Percentiles rank a stretch among this genome's conserved stretches.
These are phyloP conservation scores for Dastarcus helophoroides DNA, from an alignment of 2,888 invertebrate species.

Conservation along the genomic window DNA sequence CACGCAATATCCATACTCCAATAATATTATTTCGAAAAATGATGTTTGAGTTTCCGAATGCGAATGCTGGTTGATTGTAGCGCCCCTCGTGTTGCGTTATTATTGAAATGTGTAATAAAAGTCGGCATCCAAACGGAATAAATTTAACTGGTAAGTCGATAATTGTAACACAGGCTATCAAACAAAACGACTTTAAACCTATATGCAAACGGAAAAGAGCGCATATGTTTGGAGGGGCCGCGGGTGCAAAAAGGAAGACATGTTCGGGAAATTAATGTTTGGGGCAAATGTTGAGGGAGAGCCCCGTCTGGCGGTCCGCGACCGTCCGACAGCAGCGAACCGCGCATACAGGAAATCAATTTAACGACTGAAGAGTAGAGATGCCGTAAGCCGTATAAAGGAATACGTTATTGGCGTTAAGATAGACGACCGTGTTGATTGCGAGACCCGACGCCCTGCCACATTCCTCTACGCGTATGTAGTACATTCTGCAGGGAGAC, in stretches of 20 bases:
- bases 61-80: too few relatives aligned
- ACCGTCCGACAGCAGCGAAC: slow-evolving; percentile 24
- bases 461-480: slow-evolving; percentile 16
- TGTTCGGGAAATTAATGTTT: slow-evolving; percentile 36
- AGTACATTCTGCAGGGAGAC: slow-evolving; percentile 17
- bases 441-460: slow-evolving; percentile 19
- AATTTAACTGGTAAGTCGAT: too few relatives aligned
- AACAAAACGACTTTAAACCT: too few relatives aligned
- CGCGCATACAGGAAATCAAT: slow-evolving; percentile 28
- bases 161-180: too few relatives aligned
- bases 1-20: too few relatives aligned
- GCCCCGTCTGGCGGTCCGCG: slow-evolving; percentile 27
- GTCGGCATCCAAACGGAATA: too few relatives aligned
- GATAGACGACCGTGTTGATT: slow-evolving; percentile 32
- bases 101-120: too few relatives aligned
- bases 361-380: slow-evolving; percentile 23
- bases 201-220: too few relatives aligned
- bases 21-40: too few relatives aligned
- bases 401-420: slow-evolving; percentile 32
- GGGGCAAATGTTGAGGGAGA: slow-evolving; percentile 26
- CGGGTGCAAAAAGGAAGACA: slow-evolving; percentile 31
- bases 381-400: slow-evolving; percentile 28
- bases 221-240: too few relatives aligned
- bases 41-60: too few relatives aligned
- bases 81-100: too few relatives aligned